Evolutionary conservation across 2,888 invertebrate genomes (phyloP).

Genomic region (Megalurothrips usitatus): DNA sequence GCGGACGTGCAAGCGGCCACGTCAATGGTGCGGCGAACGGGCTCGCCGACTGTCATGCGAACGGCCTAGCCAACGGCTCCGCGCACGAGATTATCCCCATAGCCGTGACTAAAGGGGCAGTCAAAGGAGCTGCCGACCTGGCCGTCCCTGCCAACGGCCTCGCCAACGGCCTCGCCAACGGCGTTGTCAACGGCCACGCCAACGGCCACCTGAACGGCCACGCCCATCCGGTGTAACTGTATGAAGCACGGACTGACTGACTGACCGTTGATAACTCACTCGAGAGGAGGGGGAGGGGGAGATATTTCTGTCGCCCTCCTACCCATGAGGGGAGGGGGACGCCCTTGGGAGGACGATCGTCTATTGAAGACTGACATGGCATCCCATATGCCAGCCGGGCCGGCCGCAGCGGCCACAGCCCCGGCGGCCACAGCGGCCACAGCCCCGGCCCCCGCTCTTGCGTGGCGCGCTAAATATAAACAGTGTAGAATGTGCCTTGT

Average conservation of each 20-base stretch:
- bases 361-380: conserved; percentile 19
- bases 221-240: conserved; percentile 6
- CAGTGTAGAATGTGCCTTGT: background rate
- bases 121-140: no score
- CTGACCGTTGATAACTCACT: conserved; percentile 10
- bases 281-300: background rate
- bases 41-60: background rate
- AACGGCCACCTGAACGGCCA: background rate
- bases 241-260: background rate
- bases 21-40: background rate
- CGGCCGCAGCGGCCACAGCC: background rate
- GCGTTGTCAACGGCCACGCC: background rate
- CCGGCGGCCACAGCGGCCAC: background rate
- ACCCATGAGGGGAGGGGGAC: background rate
- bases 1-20: no score
- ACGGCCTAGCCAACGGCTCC: background rate
- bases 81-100: background rate
- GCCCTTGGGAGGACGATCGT: conserved; percentile 23
- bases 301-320: conserved; percentile 11
- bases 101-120: background rate
- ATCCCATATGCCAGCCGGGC: background rate
- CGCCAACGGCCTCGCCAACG: background rate
- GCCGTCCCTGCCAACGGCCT: no score
- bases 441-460: background rate
- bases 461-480: conserved; percentile 14